phyloP scores from a whole-genome alignment of 1,140 invertebrate species.

The Limonius californicus region DNA sequence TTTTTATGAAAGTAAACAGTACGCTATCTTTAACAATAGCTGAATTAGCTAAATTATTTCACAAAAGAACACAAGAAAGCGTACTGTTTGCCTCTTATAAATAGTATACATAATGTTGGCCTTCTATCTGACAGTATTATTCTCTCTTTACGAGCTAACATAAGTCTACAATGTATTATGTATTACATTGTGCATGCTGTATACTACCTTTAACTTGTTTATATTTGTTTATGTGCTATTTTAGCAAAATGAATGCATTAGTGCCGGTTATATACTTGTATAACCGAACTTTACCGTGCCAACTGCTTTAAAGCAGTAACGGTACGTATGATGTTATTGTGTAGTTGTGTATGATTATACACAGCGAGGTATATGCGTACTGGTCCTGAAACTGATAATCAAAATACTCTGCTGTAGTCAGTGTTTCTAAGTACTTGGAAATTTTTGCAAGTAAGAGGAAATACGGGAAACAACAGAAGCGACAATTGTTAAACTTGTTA shows the following conservation, averaged over 20 bases:
- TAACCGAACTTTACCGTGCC: no score
- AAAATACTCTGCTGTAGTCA: no score
- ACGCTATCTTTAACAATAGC: no score
- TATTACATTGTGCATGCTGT: constrained; percentile 41
- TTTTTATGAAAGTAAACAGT: background rate
- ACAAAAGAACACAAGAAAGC: no score
- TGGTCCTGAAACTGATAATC: no score
- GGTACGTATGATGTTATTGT: background rate
- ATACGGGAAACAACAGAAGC: no score
- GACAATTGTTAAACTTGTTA: no score
- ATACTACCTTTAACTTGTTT: background rate
- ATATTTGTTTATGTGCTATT: constrained; percentile 1
- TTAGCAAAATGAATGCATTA: constrained; percentile 5
- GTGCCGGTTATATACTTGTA: no score
- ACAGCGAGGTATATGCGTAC: background rate
- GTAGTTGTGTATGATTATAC: background rate
- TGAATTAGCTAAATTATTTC: no score
- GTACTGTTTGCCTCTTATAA: constrained; percentile 33
- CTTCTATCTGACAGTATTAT: constrained; percentile 45
- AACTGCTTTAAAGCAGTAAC: background rate
- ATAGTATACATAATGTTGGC: constrained; percentile 41
- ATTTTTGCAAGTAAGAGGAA: no score
- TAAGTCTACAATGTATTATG: constrained; percentile 9
- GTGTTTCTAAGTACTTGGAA: no score
- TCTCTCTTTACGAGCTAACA: constrained; percentile 37